A percentile compares a stretch with the other conserved stretches of the same genome.
phyloP scores from a whole-genome alignment of 1,140 invertebrate species.

The Ctenoplectra terminalis region DNA sequence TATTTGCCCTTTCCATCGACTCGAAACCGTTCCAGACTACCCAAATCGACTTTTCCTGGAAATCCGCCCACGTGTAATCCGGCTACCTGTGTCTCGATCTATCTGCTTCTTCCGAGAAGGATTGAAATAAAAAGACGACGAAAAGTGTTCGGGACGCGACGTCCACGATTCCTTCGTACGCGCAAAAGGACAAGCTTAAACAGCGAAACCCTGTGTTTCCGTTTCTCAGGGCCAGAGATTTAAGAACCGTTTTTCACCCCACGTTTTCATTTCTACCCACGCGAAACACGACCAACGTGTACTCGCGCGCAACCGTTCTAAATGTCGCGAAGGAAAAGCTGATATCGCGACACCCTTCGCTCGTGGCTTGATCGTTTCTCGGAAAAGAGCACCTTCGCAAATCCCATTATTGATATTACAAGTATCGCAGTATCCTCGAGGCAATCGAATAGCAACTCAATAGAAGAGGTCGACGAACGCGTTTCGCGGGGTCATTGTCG shows the following conservation, averaged over 20 bases:
- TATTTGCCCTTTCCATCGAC: no score
- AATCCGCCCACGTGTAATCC: constrained; percentile 55
- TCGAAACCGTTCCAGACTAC: constrained; percentile 34
- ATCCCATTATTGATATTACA: no score
- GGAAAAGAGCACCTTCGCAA: no score
- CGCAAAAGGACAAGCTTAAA: no score
- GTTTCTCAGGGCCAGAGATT: not conserved
- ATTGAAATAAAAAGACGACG: not conserved
- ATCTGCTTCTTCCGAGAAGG: not conserved
- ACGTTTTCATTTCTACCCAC: constrained; percentile 15
- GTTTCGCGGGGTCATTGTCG: not conserved
- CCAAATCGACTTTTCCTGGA: no score
- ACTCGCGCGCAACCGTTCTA: no score
- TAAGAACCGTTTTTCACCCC: constrained; percentile 9
- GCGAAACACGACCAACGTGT: not conserved
- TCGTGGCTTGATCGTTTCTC: no score
- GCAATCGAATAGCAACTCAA: not conserved
- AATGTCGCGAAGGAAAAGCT: no score
- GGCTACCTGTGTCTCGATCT: not conserved
- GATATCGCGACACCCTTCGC: no score
- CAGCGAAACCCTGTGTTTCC: no score
- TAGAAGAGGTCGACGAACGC: not conserved
- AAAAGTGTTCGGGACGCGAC: no score
- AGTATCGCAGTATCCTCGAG: not conserved
- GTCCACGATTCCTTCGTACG: no score